Evolutionary conservation across 2,888 invertebrate species (phyloP).

Genomic region (Scotopteryx bipunctaria): DNA sequence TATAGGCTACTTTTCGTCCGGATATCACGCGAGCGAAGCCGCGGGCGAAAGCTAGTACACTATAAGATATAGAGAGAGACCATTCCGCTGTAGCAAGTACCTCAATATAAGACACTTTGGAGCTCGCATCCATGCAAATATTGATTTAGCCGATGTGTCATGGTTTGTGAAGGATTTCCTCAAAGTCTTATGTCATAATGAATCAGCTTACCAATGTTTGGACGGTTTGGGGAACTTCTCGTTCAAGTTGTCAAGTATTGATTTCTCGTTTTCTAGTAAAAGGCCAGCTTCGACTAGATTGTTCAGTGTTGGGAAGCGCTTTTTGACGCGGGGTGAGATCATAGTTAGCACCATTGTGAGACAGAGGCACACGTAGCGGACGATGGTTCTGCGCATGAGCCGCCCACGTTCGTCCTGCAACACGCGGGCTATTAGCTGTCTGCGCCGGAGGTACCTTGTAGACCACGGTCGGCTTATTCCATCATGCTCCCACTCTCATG

Average conservation of each 20-base stretch:
- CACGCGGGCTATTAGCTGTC: slow-evolving; percentile 8
- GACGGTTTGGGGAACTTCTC: slow-evolving; percentile 92
- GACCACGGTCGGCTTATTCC: too few species aligned
- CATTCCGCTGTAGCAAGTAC: too few species aligned
- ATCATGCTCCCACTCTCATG: too few species aligned
- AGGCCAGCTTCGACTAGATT: slow-evolving; percentile 94
- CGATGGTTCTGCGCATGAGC: slow-evolving; percentile 91
- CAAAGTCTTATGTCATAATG: slow-evolving; percentile 15
- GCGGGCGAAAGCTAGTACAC: too few species aligned
- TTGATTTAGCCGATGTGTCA: not conserved
- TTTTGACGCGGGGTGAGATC: slow-evolving; percentile 94
- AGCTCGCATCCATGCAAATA: slow-evolving; percentile 2
- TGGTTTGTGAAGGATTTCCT: slow-evolving; percentile 11
- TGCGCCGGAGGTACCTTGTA: slow-evolving; percentile 17
- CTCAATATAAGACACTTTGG: too few species aligned
- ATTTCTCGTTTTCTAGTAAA: slow-evolving; percentile 90
- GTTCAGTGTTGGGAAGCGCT: slow-evolving; percentile 92
- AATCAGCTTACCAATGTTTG: slow-evolving; percentile 88
- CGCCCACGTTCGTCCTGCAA: slow-evolving; percentile 90
- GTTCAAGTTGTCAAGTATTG: slow-evolving; percentile 90
- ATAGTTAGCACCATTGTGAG: slow-evolving; percentile 94
- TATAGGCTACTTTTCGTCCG: too few species aligned
- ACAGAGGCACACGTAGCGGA: slow-evolving; percentile 92
- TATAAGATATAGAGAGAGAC: too few species aligned
- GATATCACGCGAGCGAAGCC: too few species aligned